phyloP scores from a whole-genome alignment of 1,140 invertebrate genomes.

The Caenorhabditis latens region DNA sequence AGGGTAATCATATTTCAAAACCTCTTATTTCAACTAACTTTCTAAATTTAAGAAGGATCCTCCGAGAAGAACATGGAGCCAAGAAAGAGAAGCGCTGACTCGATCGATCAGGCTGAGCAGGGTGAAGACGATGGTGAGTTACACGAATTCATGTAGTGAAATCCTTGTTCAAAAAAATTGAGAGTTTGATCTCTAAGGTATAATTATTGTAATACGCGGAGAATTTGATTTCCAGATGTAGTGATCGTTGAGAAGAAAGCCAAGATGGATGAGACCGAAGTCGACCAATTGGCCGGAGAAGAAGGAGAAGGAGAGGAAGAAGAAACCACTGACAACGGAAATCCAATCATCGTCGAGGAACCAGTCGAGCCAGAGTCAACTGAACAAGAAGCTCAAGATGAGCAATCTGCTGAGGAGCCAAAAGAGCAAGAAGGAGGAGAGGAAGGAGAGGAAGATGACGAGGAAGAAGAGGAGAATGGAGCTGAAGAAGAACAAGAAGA shows the following conservation, averaged over 20 bases:
- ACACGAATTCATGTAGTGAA: too few relatives aligned
- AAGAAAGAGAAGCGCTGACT: not conserved
- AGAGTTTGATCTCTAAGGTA: not conserved
- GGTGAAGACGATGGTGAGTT: not conserved
- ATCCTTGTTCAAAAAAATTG: not conserved
- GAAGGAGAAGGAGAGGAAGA: too few relatives aligned
- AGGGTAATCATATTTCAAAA: not conserved
- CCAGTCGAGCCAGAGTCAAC: conserved; percentile 58
- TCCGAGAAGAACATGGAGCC: not conserved
- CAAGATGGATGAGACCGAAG: not conserved
- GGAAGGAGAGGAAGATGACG: conserved; percentile 67
- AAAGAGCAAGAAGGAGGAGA: conserved; percentile 68
- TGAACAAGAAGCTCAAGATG: conserved; percentile 67
- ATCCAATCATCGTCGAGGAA: not conserved
- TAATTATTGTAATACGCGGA: too few relatives aligned
- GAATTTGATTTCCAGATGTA: not conserved
- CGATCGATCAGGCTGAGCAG: not conserved
- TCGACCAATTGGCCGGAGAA: not conserved
- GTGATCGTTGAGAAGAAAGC: not conserved
- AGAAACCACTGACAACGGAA: not conserved
- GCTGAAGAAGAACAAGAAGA: conserved; percentile 5
- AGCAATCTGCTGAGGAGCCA: conserved; percentile 69
- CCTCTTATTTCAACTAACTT: not conserved
- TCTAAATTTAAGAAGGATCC: not conserved
- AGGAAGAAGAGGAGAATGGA: conserved; percentile 77